A percentile compares a stretch with the other conserved stretches of the same genome.
phyloP scores from a whole-genome alignment of 2,888 invertebrate genomes.

The Sarcophaga variegata region DNA sequence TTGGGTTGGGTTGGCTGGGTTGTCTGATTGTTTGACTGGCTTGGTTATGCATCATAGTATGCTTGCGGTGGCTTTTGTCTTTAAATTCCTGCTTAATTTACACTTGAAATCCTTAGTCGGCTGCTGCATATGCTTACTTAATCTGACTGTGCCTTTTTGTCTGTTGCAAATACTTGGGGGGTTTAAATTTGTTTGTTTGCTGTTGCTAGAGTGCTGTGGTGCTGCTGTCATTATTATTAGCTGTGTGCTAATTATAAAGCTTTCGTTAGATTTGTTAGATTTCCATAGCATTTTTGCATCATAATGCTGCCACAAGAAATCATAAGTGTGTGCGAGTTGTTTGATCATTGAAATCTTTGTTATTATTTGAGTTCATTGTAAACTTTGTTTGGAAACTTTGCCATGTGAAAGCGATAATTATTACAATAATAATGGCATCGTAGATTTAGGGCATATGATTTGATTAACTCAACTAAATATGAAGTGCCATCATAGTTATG shows the following conservation, averaged over 20 bases:
- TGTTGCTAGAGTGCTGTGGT: too few relatives aligned
- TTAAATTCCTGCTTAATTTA: conserved; percentile 63
- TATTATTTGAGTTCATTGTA: conserved; percentile 33
- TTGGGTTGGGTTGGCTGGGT: too few relatives aligned
- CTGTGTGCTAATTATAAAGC: too few relatives aligned
- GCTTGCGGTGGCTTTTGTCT: conserved; percentile 40
- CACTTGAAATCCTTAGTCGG: conserved; percentile 58
- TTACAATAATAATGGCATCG: background rate
- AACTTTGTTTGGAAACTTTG: background rate
- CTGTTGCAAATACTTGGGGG: background rate
- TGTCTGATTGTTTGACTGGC: background rate
- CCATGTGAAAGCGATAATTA: background rate
- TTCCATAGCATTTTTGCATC: too few relatives aligned
- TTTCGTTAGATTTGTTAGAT: too few relatives aligned
- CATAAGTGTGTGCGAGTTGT: conserved; percentile 1
- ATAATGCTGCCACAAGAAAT: too few relatives aligned
- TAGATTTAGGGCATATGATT: background rate
- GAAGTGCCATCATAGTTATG: background rate
- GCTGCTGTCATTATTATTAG: too few relatives aligned
- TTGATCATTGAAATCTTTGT: conserved; percentile 27
- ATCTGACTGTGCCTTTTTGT: background rate
- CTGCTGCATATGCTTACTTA: conserved; percentile 6
- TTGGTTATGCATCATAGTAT: too few relatives aligned
- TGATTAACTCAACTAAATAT: background rate
- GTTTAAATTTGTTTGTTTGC: too few relatives aligned